These are phyloP conservation scores for Petrocephalus zakoni DNA, from an alignment of 2,113 vertebrate genomes.

Conservation along the genomic window DNA sequence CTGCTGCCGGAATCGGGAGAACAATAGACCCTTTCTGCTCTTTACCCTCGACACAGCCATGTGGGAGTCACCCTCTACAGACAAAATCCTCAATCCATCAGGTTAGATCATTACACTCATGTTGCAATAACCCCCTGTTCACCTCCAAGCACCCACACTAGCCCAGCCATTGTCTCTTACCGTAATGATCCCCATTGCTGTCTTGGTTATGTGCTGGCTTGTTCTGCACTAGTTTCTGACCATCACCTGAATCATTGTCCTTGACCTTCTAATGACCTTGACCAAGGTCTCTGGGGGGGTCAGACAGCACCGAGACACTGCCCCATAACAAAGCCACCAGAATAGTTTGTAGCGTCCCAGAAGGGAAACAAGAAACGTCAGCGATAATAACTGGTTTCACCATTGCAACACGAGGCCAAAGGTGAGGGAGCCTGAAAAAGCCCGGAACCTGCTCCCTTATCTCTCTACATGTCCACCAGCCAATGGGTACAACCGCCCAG, in stretches of 20 bases:
- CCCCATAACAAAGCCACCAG: background rate
- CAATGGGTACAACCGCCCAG: background rate
- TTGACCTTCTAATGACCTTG: background rate
- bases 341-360: too few species aligned
- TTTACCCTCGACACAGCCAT: conserved; percentile 31
- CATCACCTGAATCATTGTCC: background rate
- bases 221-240: background rate
- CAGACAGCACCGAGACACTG: background rate
- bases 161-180: background rate
- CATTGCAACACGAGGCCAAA: background rate
- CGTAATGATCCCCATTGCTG: background rate
- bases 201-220: background rate
- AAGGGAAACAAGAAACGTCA: background rate
- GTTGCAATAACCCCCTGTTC: background rate
- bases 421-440: background rate
- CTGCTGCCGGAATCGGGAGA: conserved; percentile 53
- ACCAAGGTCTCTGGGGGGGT: background rate
- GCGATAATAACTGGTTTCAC: background rate
- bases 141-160: background rate
- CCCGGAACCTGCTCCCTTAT: background rate
- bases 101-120: conserved; percentile 5
- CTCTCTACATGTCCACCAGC: background rate
- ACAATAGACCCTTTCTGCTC: conserved; percentile 58
- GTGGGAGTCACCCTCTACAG: background rate
- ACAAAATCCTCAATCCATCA: conserved; percentile 7